Base-by-base conservation (phyloP, 2,888 invertebrate genomes). In the Ophonus ardosiacus region DNA sequence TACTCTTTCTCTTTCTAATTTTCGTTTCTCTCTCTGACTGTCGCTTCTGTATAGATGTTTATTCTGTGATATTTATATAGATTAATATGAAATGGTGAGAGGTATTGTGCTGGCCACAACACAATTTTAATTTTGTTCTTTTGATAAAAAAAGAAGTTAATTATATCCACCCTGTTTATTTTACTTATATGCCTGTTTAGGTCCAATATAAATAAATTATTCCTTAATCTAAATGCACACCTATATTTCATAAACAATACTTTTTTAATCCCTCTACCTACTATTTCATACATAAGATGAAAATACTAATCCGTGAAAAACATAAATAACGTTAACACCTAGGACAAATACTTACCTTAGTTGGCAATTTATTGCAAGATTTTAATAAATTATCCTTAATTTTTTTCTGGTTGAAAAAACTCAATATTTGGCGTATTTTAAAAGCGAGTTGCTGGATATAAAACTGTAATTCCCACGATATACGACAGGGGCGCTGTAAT, bases 401-500 rank as follows among this genome's bases (percentile, higher is more conserved):
- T 63, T 10, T 21, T 63, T 21, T 0, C 59, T 15, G 15, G 59
- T 4, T 4, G 21, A 24, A 18, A 59, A 63, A 63, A 63, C 63
- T 24, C 63, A 63, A 63, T 61, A 61, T 21, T 21, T 21, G 10
- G 10, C 24, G 31, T 38, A 38, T 38, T 68, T 38, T 13, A 68
- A 68, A 31, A 40, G 31, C 5, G 31, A 13, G 31, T 68, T 38
- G n/a, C 15, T 7, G 21, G 10, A 24, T 7, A 38, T 15, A 15
- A 38, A 68, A 31, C 38, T 5, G 68, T 68, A 38, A 68, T 68
- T 68, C 38, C 0, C 68, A 68, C 68, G 24, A n/a, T 31, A 17
- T 40, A 24, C 68, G 31, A 13, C 31, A n/a, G 15, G 18, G 24
- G 68, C 40, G 31, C n/a, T 40, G n/a, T 68, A 68, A 68, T 68